Evolutionary conservation across 2,113 vertebrate genomes (phyloP).

Genomic region (Eulacestoma nigropectus): DNA sequence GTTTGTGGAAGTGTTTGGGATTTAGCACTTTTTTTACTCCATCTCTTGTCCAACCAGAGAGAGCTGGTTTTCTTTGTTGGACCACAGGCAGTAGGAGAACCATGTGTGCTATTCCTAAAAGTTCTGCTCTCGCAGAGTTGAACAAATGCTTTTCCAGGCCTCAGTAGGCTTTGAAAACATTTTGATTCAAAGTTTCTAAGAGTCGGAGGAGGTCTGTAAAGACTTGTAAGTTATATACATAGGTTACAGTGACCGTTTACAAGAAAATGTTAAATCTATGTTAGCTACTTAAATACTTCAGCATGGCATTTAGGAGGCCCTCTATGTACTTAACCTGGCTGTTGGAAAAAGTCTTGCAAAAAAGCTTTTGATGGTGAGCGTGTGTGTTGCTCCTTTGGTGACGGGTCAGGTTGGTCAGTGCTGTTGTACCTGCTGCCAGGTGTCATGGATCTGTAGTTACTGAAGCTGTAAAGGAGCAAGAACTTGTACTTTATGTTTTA

Average conservation of each 20-base stretch:
- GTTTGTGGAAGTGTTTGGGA: neutral
- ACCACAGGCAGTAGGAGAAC: neutral
- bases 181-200: neutral
- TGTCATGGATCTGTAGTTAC: neutral
- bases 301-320: neutral
- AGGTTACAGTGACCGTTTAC: neutral
- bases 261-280: fast-evolving
- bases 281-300: neutral
- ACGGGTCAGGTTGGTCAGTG: neutral
- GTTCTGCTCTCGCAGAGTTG: neutral
- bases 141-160: neutral
- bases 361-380: neutral
- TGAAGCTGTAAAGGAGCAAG: neutral
- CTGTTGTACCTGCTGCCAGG: neutral
- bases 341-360: neutral
- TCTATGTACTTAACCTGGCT: neutral
- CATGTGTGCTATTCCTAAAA: neutral
- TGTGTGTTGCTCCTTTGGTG: neutral
- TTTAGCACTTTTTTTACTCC: neutral
- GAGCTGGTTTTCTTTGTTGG: neutral
- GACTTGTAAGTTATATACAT: neutral
- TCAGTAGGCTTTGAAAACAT: neutral
- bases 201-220: neutral
- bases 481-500: neutral
- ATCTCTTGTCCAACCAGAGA: neutral